A percentile compares a stretch with the other conserved stretches of the same genome.
These are phyloP conservation scores for Malacoraja senta DNA, from an alignment of 2,797 vertebrate genomes.

Conservation along the genomic window DNA sequence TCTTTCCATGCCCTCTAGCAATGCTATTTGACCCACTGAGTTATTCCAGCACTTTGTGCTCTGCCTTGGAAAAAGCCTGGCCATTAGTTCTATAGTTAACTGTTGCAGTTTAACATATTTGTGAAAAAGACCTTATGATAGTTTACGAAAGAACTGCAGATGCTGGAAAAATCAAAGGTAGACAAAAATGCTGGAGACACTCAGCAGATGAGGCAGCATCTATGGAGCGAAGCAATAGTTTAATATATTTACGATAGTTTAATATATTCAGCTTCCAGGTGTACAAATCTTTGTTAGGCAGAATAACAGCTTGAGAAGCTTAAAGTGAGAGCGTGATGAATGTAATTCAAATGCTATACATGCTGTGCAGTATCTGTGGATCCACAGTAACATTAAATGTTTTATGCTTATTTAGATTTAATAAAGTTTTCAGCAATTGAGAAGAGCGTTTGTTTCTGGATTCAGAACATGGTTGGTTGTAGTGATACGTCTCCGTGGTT, in stretches of 20 bases:
- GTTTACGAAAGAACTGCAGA: background rate
- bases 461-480: background rate
- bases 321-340: background rate
- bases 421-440: background rate
- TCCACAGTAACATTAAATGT: background rate
- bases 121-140: background rate
- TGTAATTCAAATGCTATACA: background rate
- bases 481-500: background rate
- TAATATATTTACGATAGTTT: background rate
- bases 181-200: no score
- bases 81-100: background rate
- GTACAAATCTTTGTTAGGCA: background rate
- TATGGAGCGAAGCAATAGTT: no score
- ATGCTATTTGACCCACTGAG: no score
- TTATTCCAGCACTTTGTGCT: no score
- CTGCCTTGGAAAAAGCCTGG: no score
- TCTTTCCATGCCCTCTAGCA: no score
- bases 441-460: background rate
- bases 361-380: background rate
- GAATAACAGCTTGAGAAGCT: background rate
- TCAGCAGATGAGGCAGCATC: no score
- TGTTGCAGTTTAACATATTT: background rate
- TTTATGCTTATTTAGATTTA: background rate
- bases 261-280: background rate
- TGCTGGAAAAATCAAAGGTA: no score